Percentiles rank a stretch among this genome's conserved stretches.
phyloP scores from a whole-genome alignment of 2,113 vertebrate species.

The Mirounga angustirostris region DNA sequence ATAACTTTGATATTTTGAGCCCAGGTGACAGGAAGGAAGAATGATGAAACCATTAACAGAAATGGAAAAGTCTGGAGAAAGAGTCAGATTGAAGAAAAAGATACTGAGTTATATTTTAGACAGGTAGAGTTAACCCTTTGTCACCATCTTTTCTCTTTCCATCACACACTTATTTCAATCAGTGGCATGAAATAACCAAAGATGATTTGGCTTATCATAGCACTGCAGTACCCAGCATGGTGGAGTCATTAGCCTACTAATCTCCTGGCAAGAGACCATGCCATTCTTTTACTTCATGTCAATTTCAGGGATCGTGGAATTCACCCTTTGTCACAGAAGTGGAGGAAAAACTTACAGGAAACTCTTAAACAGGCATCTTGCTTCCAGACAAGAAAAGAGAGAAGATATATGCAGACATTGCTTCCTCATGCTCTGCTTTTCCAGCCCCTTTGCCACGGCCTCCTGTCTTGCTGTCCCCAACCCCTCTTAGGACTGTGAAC shows the following conservation, averaged over 20 bases:
- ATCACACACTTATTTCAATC: background rate
- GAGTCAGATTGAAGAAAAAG: background rate
- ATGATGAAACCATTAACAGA: background rate
- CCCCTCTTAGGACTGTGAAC: background rate
- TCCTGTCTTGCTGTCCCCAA: fast-evolving
- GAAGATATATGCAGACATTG: fast-evolving
- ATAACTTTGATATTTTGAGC: background rate
- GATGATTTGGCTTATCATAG: background rate
- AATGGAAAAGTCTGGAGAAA: background rate
- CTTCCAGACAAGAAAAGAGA: background rate
- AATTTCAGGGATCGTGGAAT: background rate
- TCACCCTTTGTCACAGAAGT: background rate
- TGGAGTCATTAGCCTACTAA: background rate
- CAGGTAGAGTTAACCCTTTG: background rate
- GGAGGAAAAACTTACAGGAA: background rate
- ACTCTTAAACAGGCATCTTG: background rate
- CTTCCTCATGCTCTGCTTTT: no score
- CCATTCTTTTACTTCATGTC: background rate
- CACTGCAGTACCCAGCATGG: background rate
- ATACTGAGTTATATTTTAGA: background rate
- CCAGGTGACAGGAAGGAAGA: background rate
- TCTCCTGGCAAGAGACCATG: background rate
- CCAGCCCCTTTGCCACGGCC: fast-evolving
- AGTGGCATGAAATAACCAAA: background rate
- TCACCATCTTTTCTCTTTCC: background rate